A percentile compares a stretch with the other conserved stretches of the same genome.
phyloP scores from a whole-genome alignment of 37 sponge, comb jelly and placozoan species.

The Hexactinellida sp. region DNA sequence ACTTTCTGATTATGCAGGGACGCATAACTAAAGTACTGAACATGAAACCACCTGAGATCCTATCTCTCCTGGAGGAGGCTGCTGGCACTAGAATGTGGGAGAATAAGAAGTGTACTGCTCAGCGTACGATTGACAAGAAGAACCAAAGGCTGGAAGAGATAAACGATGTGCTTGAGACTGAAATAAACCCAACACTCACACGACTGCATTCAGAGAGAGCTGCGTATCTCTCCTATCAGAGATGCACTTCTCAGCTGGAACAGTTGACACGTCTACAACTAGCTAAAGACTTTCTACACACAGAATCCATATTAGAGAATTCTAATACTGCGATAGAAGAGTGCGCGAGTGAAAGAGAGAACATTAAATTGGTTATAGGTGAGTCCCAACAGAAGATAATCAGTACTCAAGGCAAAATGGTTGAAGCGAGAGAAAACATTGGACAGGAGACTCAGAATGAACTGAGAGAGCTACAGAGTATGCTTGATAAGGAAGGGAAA shows the following conservation, averaged over 20 bases:
- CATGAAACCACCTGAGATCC: slow-evolving; percentile 97
- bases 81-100: slow-evolving; percentile 97
- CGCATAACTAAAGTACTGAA: slow-evolving; percentile 76
- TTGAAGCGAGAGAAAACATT: slow-evolving; percentile 35
- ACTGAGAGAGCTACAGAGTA: slow-evolving; percentile 29
- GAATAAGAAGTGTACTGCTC: slow-evolving; percentile 86
- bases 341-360: not conserved
- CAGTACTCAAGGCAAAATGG: slow-evolving; percentile 1
- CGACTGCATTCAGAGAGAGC: slow-evolving; percentile 58
- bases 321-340: not conserved
- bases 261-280: slow-evolving; percentile 56
- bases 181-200: not conserved
- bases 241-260: slow-evolving; percentile 73
- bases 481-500: not conserved
- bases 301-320: slow-evolving; percentile 34
- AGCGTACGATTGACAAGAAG: slow-evolving; percentile 94
- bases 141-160: slow-evolving; percentile 86
- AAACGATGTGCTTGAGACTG: slow-evolving; percentile 35
- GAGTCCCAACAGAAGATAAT: not conserved
- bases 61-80: slow-evolving; percentile 96
- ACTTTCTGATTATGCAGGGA: slow-evolving; percentile 98
- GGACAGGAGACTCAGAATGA: slow-evolving; percentile 26
- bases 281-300: slow-evolving; percentile 65
- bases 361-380: not conserved
- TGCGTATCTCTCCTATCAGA: slow-evolving; percentile 89